Evolutionary conservation across 2,888 invertebrate genomes (phyloP).

Genomic region (Agrilus biguttatus): DNA sequence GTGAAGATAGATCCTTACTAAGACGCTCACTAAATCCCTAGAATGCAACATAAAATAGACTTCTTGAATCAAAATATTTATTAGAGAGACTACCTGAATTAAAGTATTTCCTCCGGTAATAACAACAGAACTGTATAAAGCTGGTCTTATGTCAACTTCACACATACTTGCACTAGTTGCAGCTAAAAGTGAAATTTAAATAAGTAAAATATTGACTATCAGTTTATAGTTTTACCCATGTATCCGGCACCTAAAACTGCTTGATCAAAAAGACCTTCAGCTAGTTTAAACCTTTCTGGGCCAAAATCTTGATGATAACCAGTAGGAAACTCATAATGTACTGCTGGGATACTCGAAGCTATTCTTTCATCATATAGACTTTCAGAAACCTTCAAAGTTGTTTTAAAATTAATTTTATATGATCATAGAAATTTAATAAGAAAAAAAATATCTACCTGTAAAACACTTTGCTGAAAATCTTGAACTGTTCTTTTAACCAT

Average conservation of each 20-base stretch:
- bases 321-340: conserved; percentile 94
- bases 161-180: conserved; percentile 88
- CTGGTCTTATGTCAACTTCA: conserved; percentile 93
- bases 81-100: conserved; percentile 42
- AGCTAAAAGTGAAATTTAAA: conserved; percentile 23
- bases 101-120: conserved; percentile 91
- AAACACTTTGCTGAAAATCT: conserved; percentile 50
- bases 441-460: conserved; percentile 36
- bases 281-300: conserved; percentile 80
- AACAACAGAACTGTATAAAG: conserved; percentile 89
- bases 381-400: conserved; percentile 56
- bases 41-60: not conserved
- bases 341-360: conserved; percentile 75
- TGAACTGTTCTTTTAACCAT: conserved; percentile 81
- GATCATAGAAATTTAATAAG: not conserved
- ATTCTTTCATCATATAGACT: conserved; percentile 79
- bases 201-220: not conserved
- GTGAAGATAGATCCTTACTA: conserved; percentile 69
- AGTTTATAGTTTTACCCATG: conserved; percentile 37
- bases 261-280: conserved; percentile 93
- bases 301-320: conserved; percentile 97
- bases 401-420: not conserved
- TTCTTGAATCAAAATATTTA: not conserved
- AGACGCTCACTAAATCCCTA: conserved; percentile 89
- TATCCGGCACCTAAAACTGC: conserved; percentile 84